These are phyloP conservation scores for Tachysurus fulvidraco DNA, from an alignment of 2,113 vertebrate genomes.

Conservation along the genomic window DNA sequence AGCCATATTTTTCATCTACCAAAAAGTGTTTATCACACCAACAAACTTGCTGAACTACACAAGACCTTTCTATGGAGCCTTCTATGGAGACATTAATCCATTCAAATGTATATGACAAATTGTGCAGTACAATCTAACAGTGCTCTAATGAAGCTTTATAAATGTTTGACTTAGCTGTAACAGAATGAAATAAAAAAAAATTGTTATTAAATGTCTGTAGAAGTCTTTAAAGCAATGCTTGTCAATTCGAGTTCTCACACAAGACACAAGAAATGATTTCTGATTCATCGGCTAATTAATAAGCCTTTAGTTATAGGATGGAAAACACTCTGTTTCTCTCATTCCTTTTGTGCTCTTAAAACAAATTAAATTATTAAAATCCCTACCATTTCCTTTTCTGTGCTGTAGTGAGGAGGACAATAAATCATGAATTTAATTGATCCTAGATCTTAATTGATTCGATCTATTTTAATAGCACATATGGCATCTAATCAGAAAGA, in stretches of 20 bases:
- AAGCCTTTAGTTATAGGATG: neutral
- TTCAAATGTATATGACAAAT: neutral
- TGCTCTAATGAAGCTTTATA: neutral
- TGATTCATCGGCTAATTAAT: neutral
- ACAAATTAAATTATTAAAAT: neutral
- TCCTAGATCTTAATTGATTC: neutral
- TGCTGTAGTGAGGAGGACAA: neutral
- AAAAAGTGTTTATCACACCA: neutral
- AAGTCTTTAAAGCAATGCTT: too few relatives aligned
- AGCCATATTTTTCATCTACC: neutral
- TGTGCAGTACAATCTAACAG: neutral
- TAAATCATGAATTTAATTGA: neutral
- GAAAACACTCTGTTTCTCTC: neutral
- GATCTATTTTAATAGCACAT: neutral
- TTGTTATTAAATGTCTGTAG: neutral
- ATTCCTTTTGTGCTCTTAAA: neutral
- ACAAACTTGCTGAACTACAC: neutral
- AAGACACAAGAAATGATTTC: neutral
- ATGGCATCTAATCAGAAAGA: slow-evolving; percentile 10
- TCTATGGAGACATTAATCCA: neutral
- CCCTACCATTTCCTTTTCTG: neutral
- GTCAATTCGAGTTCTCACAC: neutral
- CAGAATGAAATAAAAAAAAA: neutral
- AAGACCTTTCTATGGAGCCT: neutral
- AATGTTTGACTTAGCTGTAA: neutral